Evolutionary conservation across 1,140 invertebrate genomes (phyloP).

Genomic region (Laupala kohalensis): DNA sequence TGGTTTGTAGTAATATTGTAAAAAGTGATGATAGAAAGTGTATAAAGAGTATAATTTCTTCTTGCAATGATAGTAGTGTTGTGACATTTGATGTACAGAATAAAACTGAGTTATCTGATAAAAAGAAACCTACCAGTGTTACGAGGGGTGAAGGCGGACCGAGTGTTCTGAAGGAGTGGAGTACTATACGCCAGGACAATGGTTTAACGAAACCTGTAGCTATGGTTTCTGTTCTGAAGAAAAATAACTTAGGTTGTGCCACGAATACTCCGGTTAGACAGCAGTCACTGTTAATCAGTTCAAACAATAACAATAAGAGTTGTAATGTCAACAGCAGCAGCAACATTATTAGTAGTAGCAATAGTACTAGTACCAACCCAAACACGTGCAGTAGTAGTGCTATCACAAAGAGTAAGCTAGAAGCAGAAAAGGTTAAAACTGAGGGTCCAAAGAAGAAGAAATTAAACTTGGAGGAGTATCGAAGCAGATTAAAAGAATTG

Average conservation of each 20-base stretch:
- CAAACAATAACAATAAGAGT: conserved; percentile 16
- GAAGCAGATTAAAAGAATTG: conserved; percentile 28
- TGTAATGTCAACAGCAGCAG: conserved; percentile 17
- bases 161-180: conserved; percentile 3
- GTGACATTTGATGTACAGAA: neutral
- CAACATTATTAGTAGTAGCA: conserved; percentile 17
- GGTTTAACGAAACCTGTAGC: conserved; percentile 18
- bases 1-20: neutral
- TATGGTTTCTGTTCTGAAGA: conserved; percentile 30
- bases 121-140: neutral
- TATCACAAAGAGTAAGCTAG: conserved; percentile 9
- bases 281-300: conserved; percentile 22
- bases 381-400: conserved; percentile 2
- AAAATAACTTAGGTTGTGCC: conserved; percentile 16
- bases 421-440: conserved; percentile 2
- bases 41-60: neutral
- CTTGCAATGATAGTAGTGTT: neutral
- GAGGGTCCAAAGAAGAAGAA: conserved; percentile 27
- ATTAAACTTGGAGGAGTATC: conserved; percentile 36
- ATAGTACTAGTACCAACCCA: conserved; percentile 9
- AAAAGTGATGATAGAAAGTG: neutral
- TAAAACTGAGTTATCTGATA: neutral
- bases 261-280: conserved; percentile 20
- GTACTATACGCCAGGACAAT: neutral
- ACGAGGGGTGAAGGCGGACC: neutral